Conservation (phyloP, 2,113 vertebrate genomes). For the Catagonus wagneri region DNA sequence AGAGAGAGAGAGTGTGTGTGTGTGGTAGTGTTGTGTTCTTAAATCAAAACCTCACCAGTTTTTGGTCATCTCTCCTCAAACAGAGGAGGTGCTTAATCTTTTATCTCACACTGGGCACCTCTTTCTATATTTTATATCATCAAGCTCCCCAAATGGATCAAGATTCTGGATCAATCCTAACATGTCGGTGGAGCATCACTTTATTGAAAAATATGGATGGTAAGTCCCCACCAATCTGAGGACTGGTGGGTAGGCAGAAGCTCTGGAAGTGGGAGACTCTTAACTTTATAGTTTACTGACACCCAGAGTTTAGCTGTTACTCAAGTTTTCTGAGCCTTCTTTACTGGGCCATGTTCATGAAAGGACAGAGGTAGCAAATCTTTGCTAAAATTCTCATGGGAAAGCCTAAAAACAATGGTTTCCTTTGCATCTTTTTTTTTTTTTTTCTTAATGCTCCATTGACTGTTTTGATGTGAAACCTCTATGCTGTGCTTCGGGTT, state of each 20-base stretch:
- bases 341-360: not conserved
- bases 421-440: not conserved
- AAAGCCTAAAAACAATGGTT: conserved; percentile 13
- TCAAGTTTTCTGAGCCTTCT: not conserved
- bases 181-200: not conserved
- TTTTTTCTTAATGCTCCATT: not conserved
- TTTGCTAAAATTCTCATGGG: not conserved
- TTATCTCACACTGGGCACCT: not conserved
- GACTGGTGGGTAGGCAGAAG: not conserved
- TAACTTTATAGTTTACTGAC: not conserved
- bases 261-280: not conserved
- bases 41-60: not conserved
- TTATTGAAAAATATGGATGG: not conserved
- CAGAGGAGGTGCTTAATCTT: not conserved
- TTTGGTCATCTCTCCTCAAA: not conserved
- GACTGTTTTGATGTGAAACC: not conserved
- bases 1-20: no score
- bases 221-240: not conserved
- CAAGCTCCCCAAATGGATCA: not conserved
- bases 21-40: not conserved
- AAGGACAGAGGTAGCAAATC: not conserved
- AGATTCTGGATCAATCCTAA: not conserved
- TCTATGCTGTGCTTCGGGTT: not conserved
- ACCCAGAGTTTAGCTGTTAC: not conserved
- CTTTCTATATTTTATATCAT: not conserved